Conservation (phyloP, 2,888 invertebrate species). For the Eugnorisma glareosa region DNA sequence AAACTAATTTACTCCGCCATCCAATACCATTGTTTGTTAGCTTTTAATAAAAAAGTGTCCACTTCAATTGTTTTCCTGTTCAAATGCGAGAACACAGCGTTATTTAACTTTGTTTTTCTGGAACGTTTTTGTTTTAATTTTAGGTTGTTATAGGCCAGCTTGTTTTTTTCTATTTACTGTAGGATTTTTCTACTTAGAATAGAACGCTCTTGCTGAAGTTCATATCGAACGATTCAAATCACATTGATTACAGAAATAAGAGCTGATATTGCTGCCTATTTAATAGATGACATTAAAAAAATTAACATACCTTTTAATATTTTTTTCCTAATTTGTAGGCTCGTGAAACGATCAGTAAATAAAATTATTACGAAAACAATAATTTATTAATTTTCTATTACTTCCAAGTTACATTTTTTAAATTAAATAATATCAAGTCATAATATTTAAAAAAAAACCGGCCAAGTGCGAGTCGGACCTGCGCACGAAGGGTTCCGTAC, state of each 20-base stretch:
- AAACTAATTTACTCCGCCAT: constrained; percentile 40
- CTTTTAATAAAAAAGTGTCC: constrained; percentile 48
- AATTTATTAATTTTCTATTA: neutral
- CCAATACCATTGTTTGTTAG: constrained; percentile 45
- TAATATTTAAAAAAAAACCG: neutral
- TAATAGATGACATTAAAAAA: neutral
- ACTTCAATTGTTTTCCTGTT: constrained; percentile 36
- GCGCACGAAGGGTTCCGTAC: no score
- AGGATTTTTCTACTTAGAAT: no score
- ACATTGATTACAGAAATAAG: neutral
- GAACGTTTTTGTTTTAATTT: neutral
- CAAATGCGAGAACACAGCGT: constrained; percentile 33
- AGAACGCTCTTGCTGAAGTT: no score
- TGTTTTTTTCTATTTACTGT: neutral
- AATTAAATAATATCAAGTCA: neutral
- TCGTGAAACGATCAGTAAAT: neutral
- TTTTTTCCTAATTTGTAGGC: neutral
- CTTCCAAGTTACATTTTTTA: neutral
- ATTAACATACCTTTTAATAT: no score
- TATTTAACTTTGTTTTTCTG: constrained; percentile 17
- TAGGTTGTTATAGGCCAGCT: neutral
- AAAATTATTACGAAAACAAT: neutral
- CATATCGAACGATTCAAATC: neutral
- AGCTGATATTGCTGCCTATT: neutral
- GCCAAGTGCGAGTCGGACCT: no score